A percentile compares a stretch with the other conserved stretches of the same genome.
phyloP scores from a whole-genome alignment of 2,888 invertebrate genomes.

The Balanococcus diminutus region DNA sequence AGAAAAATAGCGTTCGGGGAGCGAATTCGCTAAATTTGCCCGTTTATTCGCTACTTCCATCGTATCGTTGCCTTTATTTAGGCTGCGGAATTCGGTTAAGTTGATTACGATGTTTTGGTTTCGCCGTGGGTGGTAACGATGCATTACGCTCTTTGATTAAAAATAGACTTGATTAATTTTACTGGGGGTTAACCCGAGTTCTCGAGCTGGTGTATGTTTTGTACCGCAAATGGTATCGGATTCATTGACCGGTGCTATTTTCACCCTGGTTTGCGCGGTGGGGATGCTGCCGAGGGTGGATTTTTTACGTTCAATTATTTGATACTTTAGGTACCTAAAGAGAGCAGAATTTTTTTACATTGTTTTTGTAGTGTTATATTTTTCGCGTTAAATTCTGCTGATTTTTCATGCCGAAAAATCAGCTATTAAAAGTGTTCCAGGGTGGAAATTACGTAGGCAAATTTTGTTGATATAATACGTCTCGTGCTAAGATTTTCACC shows the following conservation, averaged over 20 bases:
- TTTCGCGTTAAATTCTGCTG: too few species aligned
- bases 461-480: too few species aligned
- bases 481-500: too few species aligned
- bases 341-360: too few species aligned
- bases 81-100: constrained; percentile 45
- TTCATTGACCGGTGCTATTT: constrained; percentile 32
- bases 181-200: not conserved
- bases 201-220: not conserved
- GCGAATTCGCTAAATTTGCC: constrained; percentile 26
- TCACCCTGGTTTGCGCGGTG: not conserved
- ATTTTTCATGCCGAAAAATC: too few species aligned
- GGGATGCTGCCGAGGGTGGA: not conserved
- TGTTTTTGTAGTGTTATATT: too few species aligned
- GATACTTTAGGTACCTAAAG: too few species aligned
- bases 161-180: constrained; percentile 50
- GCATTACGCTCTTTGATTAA: constrained; percentile 48
- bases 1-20: constrained; percentile 20
- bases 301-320: not conserved
- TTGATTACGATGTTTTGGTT: constrained; percentile 54
- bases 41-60: constrained; percentile 16
- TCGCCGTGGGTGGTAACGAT: constrained; percentile 52
- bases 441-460: too few species aligned
- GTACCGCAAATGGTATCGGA: constrained; percentile 32
- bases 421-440: too few species aligned
- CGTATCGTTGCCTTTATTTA: constrained; percentile 12